Conservation (phyloP, 37 sponge, comb jelly and placozoan genomes). For the Crambe crambe region DNA sequence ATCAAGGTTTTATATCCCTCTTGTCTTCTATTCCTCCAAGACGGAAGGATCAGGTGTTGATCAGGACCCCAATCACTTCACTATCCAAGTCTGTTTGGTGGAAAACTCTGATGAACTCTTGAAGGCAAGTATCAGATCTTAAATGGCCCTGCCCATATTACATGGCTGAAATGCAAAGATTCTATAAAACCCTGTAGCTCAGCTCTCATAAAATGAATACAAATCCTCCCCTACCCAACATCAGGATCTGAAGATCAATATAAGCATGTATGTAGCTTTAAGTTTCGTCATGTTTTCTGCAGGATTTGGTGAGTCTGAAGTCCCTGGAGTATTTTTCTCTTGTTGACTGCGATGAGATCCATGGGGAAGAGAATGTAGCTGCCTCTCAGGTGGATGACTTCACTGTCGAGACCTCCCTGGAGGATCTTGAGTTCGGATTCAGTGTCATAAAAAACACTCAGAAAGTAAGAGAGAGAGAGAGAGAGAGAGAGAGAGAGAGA, state of each 20-base stretch:
- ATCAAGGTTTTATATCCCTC: conserved; percentile 23
- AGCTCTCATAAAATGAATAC: no score
- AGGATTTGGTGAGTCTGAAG: conserved; percentile 48
- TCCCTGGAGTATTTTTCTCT: conserved; percentile 11
- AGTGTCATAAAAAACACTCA: conserved; percentile 41
- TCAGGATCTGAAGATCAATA: no score
- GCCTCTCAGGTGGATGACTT: conserved; percentile 29
- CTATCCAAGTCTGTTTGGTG: conserved; percentile 59
- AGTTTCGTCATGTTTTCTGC: no score
- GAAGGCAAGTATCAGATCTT: conserved; percentile 11
- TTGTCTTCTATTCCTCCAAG: conserved; percentile 34
- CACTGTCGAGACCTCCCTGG: conserved; percentile 59
- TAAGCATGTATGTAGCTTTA: no score
- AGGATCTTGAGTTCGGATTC: conserved; percentile 72
- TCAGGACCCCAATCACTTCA: conserved; percentile 4
- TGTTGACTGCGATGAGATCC: conserved; percentile 43
- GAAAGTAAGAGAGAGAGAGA: conserved; percentile 23
- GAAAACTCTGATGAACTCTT: conserved; percentile 39
- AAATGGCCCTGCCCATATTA: no score
- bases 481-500: no score
- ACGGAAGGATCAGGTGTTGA: not conserved
- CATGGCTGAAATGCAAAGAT: no score
- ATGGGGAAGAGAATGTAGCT: conserved; percentile 1
- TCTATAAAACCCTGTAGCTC: no score
- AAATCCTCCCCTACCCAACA: no score